phyloP scores from a whole-genome alignment of 1,140 invertebrate genomes.

The Drosophila erecta region DNA sequence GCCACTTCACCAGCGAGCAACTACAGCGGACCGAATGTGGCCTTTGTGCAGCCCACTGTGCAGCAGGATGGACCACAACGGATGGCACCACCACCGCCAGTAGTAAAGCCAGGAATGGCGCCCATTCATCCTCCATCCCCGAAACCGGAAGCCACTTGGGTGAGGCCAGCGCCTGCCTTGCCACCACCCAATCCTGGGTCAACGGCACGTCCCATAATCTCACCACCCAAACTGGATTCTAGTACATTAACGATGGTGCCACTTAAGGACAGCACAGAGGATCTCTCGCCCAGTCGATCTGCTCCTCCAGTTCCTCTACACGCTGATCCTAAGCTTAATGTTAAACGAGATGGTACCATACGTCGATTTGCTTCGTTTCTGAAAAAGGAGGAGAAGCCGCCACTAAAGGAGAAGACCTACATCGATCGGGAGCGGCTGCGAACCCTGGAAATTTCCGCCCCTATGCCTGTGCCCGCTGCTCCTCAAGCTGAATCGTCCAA shows the following conservation, averaged over 20 bases:
- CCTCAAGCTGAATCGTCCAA: slow-evolving; percentile 73
- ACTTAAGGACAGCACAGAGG: slow-evolving; percentile 87
- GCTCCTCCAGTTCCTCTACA: slow-evolving; percentile 79
- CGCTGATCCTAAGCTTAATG: slow-evolving; percentile 83
- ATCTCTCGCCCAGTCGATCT: slow-evolving; percentile 83
- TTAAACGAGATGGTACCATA: slow-evolving; percentile 87
- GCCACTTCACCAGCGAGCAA: slow-evolving; percentile 64
- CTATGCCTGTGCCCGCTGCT: slow-evolving; percentile 86
- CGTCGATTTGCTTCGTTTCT: slow-evolving; percentile 92
- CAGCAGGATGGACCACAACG: slow-evolving; percentile 74
- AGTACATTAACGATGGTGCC: slow-evolving; percentile 91
- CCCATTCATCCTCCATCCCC: not conserved
- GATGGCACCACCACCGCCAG: slow-evolving; percentile 74
- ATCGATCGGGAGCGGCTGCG: slow-evolving; percentile 89
- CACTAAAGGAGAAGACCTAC: slow-evolving; percentile 87
- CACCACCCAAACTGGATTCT: slow-evolving; percentile 91
- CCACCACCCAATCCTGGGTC: slow-evolving; percentile 85
- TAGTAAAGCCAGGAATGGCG: slow-evolving; percentile 18
- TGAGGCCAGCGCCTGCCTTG: slow-evolving; percentile 85
- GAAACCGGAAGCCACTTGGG: slow-evolving; percentile 39
- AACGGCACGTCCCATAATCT: slow-evolving; percentile 89
- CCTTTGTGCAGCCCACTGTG: slow-evolving; percentile 82
- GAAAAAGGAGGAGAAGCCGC: slow-evolving; percentile 87
- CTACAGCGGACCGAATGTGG: slow-evolving; percentile 79
- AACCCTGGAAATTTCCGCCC: slow-evolving; percentile 92